These are phyloP conservation scores for Crax fasciolata DNA, from an alignment of 2,797 vertebrate genomes.

Conservation along the genomic window DNA sequence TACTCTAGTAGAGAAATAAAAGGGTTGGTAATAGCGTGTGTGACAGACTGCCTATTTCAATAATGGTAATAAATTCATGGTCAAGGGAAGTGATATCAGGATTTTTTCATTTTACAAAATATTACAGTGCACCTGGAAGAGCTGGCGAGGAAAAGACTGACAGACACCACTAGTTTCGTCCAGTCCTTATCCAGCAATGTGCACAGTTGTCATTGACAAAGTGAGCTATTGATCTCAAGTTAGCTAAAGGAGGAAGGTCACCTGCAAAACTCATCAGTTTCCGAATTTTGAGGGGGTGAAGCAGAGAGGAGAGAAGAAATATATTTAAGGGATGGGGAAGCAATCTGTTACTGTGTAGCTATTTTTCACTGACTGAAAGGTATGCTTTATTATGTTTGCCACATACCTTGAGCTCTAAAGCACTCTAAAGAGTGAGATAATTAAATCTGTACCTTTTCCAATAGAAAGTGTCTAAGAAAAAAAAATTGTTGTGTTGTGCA, in stretches of 20 bases:
- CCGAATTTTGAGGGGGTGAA: background rate
- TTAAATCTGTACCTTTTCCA: background rate
- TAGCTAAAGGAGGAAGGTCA: background rate
- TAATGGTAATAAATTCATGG: background rate
- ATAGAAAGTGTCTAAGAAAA: background rate
- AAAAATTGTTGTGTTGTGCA: background rate
- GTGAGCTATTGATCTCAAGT: background rate
- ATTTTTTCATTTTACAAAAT: background rate
- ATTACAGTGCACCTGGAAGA: background rate
- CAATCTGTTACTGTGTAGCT: slow-evolving; percentile 8
- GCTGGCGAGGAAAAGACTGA: background rate
- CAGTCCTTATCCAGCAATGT: background rate
- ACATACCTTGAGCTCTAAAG: background rate
- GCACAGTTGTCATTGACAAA: background rate
- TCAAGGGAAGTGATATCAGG: background rate
- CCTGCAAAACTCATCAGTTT: slow-evolving; percentile 46
- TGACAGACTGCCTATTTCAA: background rate
- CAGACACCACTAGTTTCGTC: background rate
- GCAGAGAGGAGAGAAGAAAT: background rate
- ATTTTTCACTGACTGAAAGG: background rate
- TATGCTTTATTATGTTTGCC: background rate
- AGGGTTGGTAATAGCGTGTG: background rate
- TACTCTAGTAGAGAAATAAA: background rate
- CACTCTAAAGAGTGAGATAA: background rate
- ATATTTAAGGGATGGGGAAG: background rate